phyloP scores from a whole-genome alignment of 2,113 vertebrate species.

The Arvicanthis niloticus region DNA sequence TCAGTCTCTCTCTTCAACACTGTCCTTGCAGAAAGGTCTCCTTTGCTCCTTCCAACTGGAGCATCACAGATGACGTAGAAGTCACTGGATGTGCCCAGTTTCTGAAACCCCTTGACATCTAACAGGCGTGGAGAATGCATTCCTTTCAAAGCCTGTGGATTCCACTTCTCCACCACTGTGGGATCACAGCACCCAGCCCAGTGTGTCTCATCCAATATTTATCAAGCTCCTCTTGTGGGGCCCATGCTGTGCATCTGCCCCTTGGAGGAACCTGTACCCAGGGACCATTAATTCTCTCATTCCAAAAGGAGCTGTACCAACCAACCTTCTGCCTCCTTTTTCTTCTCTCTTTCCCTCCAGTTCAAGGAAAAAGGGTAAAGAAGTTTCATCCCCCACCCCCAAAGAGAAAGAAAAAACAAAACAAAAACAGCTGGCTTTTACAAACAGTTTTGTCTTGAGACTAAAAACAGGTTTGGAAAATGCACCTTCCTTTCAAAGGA shows the following conservation, averaged over 20 bases:
- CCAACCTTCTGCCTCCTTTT: not conserved
- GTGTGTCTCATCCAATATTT: not conserved
- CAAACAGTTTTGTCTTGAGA: not conserved
- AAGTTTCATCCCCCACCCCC: not conserved
- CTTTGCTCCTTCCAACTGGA: not conserved
- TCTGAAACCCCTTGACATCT: not conserved
- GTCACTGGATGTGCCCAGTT: not conserved
- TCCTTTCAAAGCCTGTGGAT: not conserved
- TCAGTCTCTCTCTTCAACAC: not conserved
- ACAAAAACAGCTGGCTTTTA: not conserved
- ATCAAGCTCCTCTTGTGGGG: not conserved
- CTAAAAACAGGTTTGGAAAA: not conserved
- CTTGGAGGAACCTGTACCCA: not conserved
- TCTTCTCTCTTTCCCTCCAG: not conserved
- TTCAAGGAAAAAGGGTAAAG: not conserved
- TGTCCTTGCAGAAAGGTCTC: constrained; percentile 43
- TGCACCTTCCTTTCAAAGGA: not conserved
- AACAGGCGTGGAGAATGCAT: not conserved
- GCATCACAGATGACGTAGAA: not conserved
- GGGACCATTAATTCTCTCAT: not conserved
- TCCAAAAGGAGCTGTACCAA: not conserved
- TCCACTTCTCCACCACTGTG: not conserved
- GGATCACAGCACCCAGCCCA: not conserved
- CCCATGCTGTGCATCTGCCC: not conserved
- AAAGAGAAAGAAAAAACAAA: not conserved